phyloP scores from a whole-genome alignment of 2,113 vertebrate species.

The Callocephalon fimbriatum region DNA sequence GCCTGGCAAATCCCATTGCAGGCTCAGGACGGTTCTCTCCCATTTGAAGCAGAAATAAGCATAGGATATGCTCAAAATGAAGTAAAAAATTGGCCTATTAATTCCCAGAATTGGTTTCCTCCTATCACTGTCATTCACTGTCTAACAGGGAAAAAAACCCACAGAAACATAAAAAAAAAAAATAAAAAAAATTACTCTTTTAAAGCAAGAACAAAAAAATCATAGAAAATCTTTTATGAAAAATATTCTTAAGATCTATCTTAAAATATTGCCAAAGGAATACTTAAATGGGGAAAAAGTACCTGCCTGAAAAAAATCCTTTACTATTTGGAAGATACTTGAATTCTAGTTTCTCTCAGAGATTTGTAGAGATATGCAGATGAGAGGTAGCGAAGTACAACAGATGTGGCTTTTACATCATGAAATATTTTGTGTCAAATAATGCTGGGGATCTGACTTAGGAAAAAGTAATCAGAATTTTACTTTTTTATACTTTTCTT shows the following conservation, averaged over 20 bases:
- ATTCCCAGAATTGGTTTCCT: neutral
- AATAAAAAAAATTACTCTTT: neutral
- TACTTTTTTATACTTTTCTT: neutral
- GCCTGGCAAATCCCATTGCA: neutral
- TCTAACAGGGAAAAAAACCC: accelerated
- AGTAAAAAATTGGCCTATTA: neutral
- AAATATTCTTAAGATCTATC: neutral
- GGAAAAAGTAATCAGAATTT: neutral
- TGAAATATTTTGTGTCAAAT: neutral
- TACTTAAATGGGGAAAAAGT: neutral
- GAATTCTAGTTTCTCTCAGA: neutral
- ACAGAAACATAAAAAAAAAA: neutral
- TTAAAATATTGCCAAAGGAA: neutral
- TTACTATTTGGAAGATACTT: neutral
- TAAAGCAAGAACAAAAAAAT: neutral
- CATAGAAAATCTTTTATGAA: neutral
- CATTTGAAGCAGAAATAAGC: neutral
- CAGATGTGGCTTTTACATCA: neutral
- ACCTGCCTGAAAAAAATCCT: neutral
- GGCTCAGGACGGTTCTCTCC: neutral
- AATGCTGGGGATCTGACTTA: neutral
- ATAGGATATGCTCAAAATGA: neutral
- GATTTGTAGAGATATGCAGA: neutral
- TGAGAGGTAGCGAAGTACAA: slow-evolving; percentile 37
- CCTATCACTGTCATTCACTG: neutral